Percentiles rank a stretch among this genome's conserved stretches.
These are phyloP conservation scores for Microcaecilia unicolor DNA, from an alignment of 2,797 vertebrate genomes.

Conservation along the genomic window DNA sequence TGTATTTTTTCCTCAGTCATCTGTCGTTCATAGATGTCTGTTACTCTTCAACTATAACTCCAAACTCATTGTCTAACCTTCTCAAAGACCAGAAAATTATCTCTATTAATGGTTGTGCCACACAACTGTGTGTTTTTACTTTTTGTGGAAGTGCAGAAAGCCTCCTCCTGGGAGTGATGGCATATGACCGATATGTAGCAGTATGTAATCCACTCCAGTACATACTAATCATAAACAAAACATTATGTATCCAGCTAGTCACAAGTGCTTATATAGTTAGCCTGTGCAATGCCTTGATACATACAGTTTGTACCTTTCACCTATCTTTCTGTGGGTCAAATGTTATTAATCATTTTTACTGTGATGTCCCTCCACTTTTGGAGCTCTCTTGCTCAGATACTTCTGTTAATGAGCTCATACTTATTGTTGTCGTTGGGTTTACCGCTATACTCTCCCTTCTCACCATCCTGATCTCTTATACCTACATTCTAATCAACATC, in stretches of 20 bases:
- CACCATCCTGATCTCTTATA: not conserved
- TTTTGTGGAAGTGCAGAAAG: conserved; percentile 5
- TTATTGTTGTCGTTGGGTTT: not conserved
- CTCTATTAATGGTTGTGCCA: not conserved
- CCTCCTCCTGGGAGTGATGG: conserved; percentile 6
- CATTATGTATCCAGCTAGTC: not conserved
- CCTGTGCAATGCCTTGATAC: not conserved
- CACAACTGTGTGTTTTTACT: conserved; percentile 1
- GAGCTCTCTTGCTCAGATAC: conserved; percentile 3
- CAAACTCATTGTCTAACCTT: conserved; percentile 2
- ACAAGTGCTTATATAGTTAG: not conserved
- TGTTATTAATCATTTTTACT: no score
- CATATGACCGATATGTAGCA: conserved; percentile 3
- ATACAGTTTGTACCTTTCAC: no score
- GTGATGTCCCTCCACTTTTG: not conserved
- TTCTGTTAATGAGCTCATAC: not conserved
- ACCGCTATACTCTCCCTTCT: conserved; percentile 2
- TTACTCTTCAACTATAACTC: not conserved
- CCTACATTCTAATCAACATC: not conserved
- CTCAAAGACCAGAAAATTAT: not conserved
- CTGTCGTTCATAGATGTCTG: conserved; percentile 1
- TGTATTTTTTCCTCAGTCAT: conserved; percentile 4
- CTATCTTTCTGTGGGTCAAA: no score
- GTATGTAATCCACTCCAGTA: conserved; percentile 1
- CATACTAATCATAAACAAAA: not conserved